Base-by-base conservation (phyloP, 1,140 invertebrate species). In the Drosophila virilis region DNA sequence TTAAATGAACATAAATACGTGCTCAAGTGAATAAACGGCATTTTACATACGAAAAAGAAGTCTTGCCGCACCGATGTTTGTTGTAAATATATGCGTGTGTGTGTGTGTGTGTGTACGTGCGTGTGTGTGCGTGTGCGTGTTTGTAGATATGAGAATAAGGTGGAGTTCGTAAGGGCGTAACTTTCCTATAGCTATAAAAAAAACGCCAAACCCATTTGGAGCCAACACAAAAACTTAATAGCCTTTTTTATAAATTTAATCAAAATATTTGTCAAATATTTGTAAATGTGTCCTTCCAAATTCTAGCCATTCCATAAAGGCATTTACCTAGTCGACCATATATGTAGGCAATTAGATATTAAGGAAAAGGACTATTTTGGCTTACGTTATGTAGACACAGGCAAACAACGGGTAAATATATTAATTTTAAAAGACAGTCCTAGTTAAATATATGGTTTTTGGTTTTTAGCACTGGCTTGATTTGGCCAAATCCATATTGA, bases 331-430 rank as follows among this genome's bases (percentile, higher is more conserved):
- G 93, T 99, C 88, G 98, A 99, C 91, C 96, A 97, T 94, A 96
- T 99, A 61, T 99, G 98, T 93, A 95, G 97, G 80, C 96, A 98
- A 91, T 94, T 99, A 65, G 98, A 98, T 93, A 95, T 99, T 74
- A 95, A 97, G 70, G 98, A 99, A 93, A 98, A 97, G 83, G 98
- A 99, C 93, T 99, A 99, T 93, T 99, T 99, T 93, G 98, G 98
- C 8, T 94, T 99, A 28, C 95, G 98, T 69, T 99, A 97, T 95
- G 97, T 98, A 37, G 98, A 99, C 93, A 93, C 95, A 35, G 95
- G 96, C 78, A 98, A 98, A 84, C 98, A 99, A 93, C 95, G 98
- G 94, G 98, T 98, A 93, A 95, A 94, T 91, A 17, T 54, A 54
- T 8, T 1, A 33, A 35, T 9, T n/a, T 40, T 28, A 5, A 28